A percentile compares a stretch with the other conserved stretches of the same genome.
Evolutionary conservation across 2,113 vertebrate genomes (phyloP).

Genomic region (Murina feae): DNA sequence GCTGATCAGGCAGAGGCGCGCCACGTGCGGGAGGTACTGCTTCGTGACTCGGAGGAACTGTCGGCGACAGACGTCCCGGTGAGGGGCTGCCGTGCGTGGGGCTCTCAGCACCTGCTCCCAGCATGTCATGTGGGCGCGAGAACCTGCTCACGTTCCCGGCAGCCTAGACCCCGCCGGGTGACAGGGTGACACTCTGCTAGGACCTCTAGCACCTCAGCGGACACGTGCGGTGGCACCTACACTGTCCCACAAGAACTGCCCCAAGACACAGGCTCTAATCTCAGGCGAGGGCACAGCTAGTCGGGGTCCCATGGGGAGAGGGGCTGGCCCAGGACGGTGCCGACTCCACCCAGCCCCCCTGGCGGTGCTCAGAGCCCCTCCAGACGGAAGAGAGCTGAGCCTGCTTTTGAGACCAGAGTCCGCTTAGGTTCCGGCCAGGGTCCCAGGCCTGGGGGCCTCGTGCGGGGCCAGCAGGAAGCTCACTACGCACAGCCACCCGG

Average conservation of each 20-base stretch:
- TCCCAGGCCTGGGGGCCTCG: too few relatives aligned
- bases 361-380: rapidly evolving
- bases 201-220: rapidly evolving
- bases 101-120: not conserved
- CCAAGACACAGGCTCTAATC: rapidly evolving
- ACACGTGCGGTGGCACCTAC: rapidly evolving
- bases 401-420: rapidly evolving
- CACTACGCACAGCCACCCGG: rapidly evolving
- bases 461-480: rapidly evolving
- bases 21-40: slow-evolving; percentile 97
- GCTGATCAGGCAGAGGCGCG: slow-evolving; percentile 96
- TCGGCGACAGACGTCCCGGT: not conserved
- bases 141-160: too few relatives aligned
- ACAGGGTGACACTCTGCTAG: rapidly evolving
- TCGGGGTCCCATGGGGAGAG: rapidly evolving
- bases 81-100: not conserved
- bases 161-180: rapidly evolving
- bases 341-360: not conserved
- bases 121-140: not conserved
- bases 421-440: not conserved
- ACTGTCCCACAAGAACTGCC: rapidly evolving
- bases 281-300: not conserved
- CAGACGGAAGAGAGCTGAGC: not conserved
- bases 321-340: not conserved
- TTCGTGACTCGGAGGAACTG: slow-evolving; percentile 97